Evolutionary conservation across 2,888 invertebrate genomes (phyloP).

Genomic region (Pterostichus niger): DNA sequence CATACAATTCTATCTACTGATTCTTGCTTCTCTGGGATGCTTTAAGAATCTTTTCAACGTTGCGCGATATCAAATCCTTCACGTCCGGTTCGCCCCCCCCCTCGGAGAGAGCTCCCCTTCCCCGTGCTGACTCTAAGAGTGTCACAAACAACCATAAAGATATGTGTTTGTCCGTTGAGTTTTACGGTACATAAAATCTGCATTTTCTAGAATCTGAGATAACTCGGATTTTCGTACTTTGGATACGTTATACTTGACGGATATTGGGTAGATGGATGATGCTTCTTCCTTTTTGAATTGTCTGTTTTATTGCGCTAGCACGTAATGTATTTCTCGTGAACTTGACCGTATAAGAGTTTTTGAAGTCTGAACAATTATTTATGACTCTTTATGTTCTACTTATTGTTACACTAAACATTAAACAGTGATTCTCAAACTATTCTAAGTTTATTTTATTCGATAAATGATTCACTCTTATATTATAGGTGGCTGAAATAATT

Average conservation of each 20-base stretch:
- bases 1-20: slow-evolving; percentile 52
- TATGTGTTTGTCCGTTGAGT: slow-evolving; percentile 57
- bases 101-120: not conserved
- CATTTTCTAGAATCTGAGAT: slow-evolving; percentile 59
- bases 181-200: slow-evolving; percentile 65
- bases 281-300: slow-evolving; percentile 35
- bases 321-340: slow-evolving; percentile 14
- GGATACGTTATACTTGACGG: slow-evolving; percentile 35
- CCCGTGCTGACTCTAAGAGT: not conserved
- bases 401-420: not conserved
- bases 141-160: slow-evolving; percentile 63
- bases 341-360: slow-evolving; percentile 9
- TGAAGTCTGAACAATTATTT: slow-evolving; percentile 4
- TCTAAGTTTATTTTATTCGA: too few species aligned
- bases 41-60: slow-evolving; percentile 60
- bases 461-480: too few species aligned
- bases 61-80: slow-evolving; percentile 59
- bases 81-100: slow-evolving; percentile 22
- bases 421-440: not conserved
- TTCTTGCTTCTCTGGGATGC: not conserved
- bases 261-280: slow-evolving; percentile 35
- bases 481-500: too few species aligned
- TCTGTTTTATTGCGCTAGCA: slow-evolving; percentile 20
- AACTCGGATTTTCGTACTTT: slow-evolving; percentile 55
- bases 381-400: not conserved